These are phyloP conservation scores for Radopholus similis DNA, from an alignment of 1,140 invertebrate genomes.

Conservation along the genomic window DNA sequence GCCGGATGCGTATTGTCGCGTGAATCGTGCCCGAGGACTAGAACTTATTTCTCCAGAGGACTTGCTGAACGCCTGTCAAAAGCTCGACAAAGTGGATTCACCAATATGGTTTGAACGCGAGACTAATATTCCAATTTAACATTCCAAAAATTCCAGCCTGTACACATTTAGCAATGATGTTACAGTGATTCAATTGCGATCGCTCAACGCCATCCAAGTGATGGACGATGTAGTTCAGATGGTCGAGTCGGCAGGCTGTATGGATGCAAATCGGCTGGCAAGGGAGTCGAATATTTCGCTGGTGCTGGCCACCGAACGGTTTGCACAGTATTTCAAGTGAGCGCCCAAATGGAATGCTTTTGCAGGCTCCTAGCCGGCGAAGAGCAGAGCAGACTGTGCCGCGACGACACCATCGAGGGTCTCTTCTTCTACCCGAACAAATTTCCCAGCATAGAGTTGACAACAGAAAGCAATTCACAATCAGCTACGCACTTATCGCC, in stretches of 20 bases:
- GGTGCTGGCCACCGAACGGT: slow-evolving; percentile 43
- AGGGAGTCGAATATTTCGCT: slow-evolving; percentile 29
- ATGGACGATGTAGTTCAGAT: slow-evolving; percentile 34
- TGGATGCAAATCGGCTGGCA: slow-evolving; percentile 37
- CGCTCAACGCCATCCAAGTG: slow-evolving; percentile 3
- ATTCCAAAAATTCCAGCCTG: slow-evolving; percentile 23
- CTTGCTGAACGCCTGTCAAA: slow-evolving; percentile 63
- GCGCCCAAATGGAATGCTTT: background rate
- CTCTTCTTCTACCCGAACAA: slow-evolving; percentile 43
- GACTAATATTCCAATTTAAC: background rate
- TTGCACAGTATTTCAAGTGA: background rate
- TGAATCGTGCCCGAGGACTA: slow-evolving; percentile 72
- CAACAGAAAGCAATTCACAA: background rate
- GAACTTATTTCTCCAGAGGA: slow-evolving; percentile 65
- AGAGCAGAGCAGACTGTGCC: slow-evolving; percentile 35
- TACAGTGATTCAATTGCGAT: slow-evolving; percentile 34
- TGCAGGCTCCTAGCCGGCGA: slow-evolving; percentile 43
- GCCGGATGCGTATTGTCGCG: slow-evolving; percentile 89
- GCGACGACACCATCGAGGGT: slow-evolving; percentile 46
- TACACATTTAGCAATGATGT: slow-evolving; percentile 42
- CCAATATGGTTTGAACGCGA: slow-evolving; percentile 28
- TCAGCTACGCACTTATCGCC: background rate
- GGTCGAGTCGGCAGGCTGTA: slow-evolving; percentile 15
- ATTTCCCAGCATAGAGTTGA: slow-evolving; percentile 17
- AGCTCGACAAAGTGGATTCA: slow-evolving; percentile 58